Percentiles rank a stretch among this genome's conserved stretches.
These are phyloP conservation scores for Petrocephalus microphthalmus DNA, from an alignment of 2,113 vertebrate species.

Conservation along the genomic window DNA sequence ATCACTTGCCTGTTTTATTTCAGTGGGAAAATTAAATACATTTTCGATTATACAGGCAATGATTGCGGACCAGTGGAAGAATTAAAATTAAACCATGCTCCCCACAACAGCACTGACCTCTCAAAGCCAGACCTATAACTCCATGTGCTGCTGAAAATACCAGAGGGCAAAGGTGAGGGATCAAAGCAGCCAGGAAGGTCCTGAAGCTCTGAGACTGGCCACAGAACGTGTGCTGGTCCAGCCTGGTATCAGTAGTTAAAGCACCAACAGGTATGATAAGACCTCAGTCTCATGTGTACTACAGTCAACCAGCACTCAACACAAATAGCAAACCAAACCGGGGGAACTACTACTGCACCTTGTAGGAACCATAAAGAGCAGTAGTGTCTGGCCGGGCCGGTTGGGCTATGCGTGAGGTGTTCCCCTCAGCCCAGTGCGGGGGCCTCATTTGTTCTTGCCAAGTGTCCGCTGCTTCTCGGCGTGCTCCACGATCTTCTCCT, in stretches of 20 bases:
- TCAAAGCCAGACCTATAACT: not conserved
- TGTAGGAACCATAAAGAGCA: not conserved
- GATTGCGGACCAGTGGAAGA: constrained; percentile 11
- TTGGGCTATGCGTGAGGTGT: not conserved
- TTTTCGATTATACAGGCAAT: constrained; percentile 24
- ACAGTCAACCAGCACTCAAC: not conserved
- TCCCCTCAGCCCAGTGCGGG: too few relatives aligned
- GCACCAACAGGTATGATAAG: not conserved
- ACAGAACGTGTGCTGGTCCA: not conserved
- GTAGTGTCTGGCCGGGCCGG: not conserved
- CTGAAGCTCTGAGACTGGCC: not conserved
- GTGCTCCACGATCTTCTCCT: constrained; percentile 91
- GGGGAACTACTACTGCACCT: not conserved
- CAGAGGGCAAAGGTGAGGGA: not conserved
- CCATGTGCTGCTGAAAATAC: not conserved
- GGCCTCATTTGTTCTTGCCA: constrained; percentile 78
- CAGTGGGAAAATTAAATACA: constrained; percentile 29
- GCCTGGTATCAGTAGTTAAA: not conserved
- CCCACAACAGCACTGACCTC: not conserved
- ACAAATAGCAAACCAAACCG: not conserved
- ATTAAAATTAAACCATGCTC: not conserved
- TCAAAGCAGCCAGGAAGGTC: not conserved
- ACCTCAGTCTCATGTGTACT: not conserved
- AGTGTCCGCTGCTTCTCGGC: constrained; percentile 95
- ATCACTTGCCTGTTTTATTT: not conserved